Conservation (phyloP, 2,888 invertebrate genomes). For the Anthrax anthrax region DNA sequence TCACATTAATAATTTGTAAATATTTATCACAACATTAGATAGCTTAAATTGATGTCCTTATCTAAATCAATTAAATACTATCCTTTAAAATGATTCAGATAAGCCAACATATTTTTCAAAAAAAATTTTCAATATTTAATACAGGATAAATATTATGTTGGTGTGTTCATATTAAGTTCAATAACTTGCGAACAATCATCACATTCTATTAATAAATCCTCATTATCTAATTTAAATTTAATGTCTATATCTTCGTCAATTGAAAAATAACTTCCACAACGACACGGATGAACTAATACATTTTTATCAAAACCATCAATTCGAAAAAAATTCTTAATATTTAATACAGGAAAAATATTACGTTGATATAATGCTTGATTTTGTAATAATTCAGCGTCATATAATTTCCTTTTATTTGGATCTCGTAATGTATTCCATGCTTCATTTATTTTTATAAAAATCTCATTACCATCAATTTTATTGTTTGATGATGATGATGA, state of each 20-base stretch:
- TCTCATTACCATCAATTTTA: slow-evolving; percentile 13
- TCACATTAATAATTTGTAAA: no score
- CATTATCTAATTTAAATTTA: slow-evolving; percentile 9
- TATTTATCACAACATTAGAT: no score
- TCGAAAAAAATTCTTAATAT: slow-evolving; percentile 11
- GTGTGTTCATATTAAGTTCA: no score
- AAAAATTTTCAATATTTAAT: no score
- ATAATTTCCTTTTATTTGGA: slow-evolving; percentile 43
- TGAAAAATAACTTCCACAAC: slow-evolving; percentile 49
- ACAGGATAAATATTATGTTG: no score
- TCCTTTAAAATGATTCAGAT: no score
- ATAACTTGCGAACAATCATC: slow-evolving; percentile 63
- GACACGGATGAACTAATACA: slow-evolving; percentile 40
- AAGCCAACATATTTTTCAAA: no score
- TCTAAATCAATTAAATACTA: no score
- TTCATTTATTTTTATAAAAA: slow-evolving; percentile 44
- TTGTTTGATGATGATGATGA: not conserved
- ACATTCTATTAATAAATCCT: slow-evolving; percentile 45
- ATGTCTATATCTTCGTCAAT: slow-evolving; percentile 17
- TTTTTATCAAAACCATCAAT: slow-evolving; percentile 23
- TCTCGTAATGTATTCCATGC: slow-evolving; percentile 59
- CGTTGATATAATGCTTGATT: slow-evolving; percentile 41
- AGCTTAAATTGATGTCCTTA: no score
- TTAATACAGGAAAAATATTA: slow-evolving; percentile 45
- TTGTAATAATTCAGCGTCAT: slow-evolving; percentile 47